Percentiles rank a stretch among this genome's conserved stretches.
phyloP scores from a whole-genome alignment of 2,888 invertebrate species.

The Calliopum simillimum region DNA sequence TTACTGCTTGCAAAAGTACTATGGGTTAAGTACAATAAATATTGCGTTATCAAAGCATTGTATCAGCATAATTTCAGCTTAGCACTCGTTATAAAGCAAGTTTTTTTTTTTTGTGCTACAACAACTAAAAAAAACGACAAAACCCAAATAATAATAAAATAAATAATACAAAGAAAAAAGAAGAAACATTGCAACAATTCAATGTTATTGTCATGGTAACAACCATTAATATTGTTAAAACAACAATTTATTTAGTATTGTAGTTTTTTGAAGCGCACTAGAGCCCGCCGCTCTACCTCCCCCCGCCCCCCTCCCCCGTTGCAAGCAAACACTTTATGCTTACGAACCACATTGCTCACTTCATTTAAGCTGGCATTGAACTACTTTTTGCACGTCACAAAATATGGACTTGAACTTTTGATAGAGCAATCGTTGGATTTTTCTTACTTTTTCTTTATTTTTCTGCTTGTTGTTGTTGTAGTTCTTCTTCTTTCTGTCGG shows the following conservation, averaged over 20 bases:
- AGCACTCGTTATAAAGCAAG: too few species aligned
- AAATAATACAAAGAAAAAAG: neutral
- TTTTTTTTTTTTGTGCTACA: too few species aligned
- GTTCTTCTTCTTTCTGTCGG: neutral
- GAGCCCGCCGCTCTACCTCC: too few species aligned
- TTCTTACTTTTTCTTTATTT: neutral
- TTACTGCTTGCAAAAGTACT: too few species aligned
- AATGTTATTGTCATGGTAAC: slow-evolving; percentile 23
- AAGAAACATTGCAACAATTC: neutral
- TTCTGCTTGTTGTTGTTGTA: neutral
- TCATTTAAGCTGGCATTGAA: slow-evolving; percentile 33
- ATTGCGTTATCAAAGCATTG: too few species aligned
- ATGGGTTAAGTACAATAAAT: too few species aligned
- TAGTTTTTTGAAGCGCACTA: neutral
- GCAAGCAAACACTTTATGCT: too few species aligned
- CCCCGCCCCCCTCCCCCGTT: too few species aligned
- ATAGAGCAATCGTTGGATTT: slow-evolving; percentile 2
- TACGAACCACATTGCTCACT: slow-evolving; percentile 11
- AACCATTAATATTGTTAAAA: slow-evolving; percentile 25
- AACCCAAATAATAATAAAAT: too few species aligned
- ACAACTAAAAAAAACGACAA: too few species aligned
- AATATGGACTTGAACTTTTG: slow-evolving; percentile 48
- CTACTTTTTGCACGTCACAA: slow-evolving; percentile 32
- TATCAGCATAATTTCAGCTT: too few species aligned
- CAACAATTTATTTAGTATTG: slow-evolving; percentile 21